Evolutionary conservation across 2,888 invertebrate genomes (phyloP).

Genomic region (Caenorhabditis afra): DNA sequence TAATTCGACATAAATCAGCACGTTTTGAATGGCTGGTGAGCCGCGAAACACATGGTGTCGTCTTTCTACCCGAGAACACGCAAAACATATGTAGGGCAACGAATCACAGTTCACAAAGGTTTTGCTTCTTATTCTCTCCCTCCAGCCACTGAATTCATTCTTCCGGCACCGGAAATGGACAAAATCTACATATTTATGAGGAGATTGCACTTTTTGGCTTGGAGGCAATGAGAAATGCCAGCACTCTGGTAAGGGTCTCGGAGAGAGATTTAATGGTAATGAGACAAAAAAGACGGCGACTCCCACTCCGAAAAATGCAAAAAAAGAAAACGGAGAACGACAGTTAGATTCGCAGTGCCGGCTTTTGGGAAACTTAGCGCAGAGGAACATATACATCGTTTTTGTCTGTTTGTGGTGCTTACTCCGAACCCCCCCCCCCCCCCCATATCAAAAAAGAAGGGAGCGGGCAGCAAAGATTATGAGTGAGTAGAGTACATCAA

Average conservation of each 20-base stretch:
- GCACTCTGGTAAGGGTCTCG: too few species aligned
- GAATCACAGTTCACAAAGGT: conserved; percentile 49
- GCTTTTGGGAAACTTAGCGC: too few species aligned
- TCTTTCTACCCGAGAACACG: conserved; percentile 22
- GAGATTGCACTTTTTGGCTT: conserved; percentile 42
- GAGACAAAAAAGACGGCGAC: background rate
- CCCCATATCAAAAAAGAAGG: conserved; percentile 40
- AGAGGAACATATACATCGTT: conserved; percentile 17
- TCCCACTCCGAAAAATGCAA: background rate
- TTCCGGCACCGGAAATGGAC: conserved; percentile 38
- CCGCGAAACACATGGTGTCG: conserved; percentile 53
- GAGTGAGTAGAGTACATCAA: conserved; percentile 38
- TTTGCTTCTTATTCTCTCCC: conserved; percentile 3
- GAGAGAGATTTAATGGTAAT: background rate
- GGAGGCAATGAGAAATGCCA: conserved; percentile 9
- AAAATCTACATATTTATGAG: conserved; percentile 53
- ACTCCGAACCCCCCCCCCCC: conserved; percentile 17
- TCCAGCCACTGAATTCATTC: conserved; percentile 24
- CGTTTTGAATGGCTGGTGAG: conserved; percentile 40
- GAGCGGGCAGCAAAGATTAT: conserved; percentile 49
- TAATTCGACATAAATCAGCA: conserved; percentile 59
- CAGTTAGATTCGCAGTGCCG: conserved; percentile 10
- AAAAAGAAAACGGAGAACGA: conserved; percentile 2
- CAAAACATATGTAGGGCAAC: conserved; percentile 42
- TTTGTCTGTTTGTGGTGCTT: conserved; percentile 25